A percentile compares a stretch with the other conserved stretches of the same genome.
phyloP scores from a whole-genome alignment of 2,888 invertebrate species.

The Anthoptus insignis region DNA sequence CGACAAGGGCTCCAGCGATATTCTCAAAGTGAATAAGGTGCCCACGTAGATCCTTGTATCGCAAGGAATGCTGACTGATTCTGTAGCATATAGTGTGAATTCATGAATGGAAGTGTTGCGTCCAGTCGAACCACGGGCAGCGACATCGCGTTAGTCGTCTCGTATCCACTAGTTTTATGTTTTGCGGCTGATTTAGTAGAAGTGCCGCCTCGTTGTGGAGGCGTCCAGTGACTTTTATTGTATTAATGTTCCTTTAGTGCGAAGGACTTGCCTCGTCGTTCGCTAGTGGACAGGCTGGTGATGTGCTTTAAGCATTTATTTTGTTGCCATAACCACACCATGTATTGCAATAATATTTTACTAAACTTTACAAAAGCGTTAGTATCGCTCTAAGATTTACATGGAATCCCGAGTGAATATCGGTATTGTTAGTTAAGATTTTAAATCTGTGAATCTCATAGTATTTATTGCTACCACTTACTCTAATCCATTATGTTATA shows the following conservation, averaged over 20 bases:
- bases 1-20: constrained; percentile 91
- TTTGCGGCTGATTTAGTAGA: constrained; percentile 72
- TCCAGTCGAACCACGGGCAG: constrained; percentile 75
- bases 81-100: constrained; percentile 86
- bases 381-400: constrained; percentile 81
- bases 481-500: constrained; percentile 84
- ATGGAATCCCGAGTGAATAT: constrained; percentile 77
- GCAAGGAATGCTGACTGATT: constrained; percentile 82
- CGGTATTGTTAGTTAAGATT: constrained; percentile 86
- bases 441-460: constrained; percentile 87
- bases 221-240: constrained; percentile 73
- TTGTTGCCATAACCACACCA: constrained; percentile 87
- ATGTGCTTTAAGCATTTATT: constrained; percentile 88
- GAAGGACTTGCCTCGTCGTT: constrained; percentile 80
- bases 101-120: constrained; percentile 80
- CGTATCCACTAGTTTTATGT: constrained; percentile 86
- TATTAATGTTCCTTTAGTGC: constrained; percentile 84
- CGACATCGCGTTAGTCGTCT: constrained; percentile 81
- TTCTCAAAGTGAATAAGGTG: constrained; percentile 93
- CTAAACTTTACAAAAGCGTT: constrained; percentile 84
- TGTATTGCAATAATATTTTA: constrained; percentile 87
- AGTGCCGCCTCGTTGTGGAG: constrained; percentile 74
- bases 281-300: constrained; percentile 83
- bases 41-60: constrained; percentile 89
- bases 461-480: constrained; percentile 86